phyloP scores from a whole-genome alignment of 2,113 vertebrate genomes.

The Salvelinus alpinus region DNA sequence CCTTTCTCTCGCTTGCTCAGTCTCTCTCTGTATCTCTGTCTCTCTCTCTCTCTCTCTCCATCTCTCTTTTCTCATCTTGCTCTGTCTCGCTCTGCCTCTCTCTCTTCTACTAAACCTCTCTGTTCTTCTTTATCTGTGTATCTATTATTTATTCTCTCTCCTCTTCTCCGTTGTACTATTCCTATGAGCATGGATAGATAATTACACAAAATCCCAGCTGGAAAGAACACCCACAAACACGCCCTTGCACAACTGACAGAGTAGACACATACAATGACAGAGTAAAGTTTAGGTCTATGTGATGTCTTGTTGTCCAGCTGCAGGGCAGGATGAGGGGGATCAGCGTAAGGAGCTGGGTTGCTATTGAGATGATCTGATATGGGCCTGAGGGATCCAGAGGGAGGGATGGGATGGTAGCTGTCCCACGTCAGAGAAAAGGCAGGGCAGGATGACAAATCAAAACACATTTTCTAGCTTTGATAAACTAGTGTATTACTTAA shows the following conservation, averaged over 20 bases:
- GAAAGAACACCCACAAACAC: conserved; percentile 8
- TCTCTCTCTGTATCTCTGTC: conserved; percentile 5
- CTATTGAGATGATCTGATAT: conserved; percentile 51
- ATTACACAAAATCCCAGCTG: neutral
- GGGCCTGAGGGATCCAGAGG: conserved; percentile 61
- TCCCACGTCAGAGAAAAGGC: conserved; percentile 62
- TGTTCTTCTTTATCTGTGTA: conserved; percentile 17
- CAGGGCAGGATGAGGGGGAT: no score
- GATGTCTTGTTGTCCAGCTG: no score
- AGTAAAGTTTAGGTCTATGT: no score
- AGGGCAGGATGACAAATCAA: conserved; percentile 40
- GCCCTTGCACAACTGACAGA: neutral
- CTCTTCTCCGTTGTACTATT: neutral
- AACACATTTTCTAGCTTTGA: conserved; percentile 44
- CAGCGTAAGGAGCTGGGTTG: no score
- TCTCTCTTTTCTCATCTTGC: neutral
- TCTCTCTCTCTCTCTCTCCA: no score
- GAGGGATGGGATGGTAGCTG: conserved; percentile 66
- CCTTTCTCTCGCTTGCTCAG: neutral
- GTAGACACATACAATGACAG: no score
- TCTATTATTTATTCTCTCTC: neutral
- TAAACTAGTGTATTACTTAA: neutral
- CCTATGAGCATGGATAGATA: neutral
- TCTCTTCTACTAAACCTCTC: neutral
- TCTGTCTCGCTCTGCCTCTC: neutral